These are phyloP conservation scores for Perizoma affinitatum DNA, from an alignment of 2,888 invertebrate species.

Conservation along the genomic window DNA sequence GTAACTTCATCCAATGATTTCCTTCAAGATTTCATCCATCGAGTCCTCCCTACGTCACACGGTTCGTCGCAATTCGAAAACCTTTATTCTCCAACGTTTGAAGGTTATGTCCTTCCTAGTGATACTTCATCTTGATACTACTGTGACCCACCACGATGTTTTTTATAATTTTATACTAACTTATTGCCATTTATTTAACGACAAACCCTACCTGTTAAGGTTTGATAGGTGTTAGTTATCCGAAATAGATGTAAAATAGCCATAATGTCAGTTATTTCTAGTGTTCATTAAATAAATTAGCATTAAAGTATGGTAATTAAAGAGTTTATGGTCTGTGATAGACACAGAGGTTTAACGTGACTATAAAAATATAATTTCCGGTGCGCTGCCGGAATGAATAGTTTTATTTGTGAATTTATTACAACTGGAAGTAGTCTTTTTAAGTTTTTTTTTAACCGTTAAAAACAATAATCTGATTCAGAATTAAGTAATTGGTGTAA, in stretches of 20 bases:
- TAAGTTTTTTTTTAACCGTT: too few relatives aligned
- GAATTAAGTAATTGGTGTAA: too few relatives aligned
- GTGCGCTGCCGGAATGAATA: constrained; percentile 10
- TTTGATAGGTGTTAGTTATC: constrained; percentile 10
- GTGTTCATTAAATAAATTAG: constrained; percentile 36
- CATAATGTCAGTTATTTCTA: constrained; percentile 15
- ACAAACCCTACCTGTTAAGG: constrained; percentile 1
- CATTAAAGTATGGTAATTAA: constrained; percentile 39
- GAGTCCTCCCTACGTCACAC: too few relatives aligned
- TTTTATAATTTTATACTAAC: background rate
- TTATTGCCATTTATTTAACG: background rate
- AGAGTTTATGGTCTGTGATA: constrained; percentile 35
- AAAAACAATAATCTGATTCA: too few relatives aligned
- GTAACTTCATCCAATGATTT: too few relatives aligned
- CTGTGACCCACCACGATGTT: background rate
- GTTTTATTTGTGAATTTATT: constrained; percentile 7
- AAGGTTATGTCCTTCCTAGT: too few relatives aligned
- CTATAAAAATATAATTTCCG: constrained; percentile 38
- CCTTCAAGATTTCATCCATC: too few relatives aligned
- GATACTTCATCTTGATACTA: too few relatives aligned
- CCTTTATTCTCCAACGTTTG: too few relatives aligned
- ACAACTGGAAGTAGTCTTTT: background rate
- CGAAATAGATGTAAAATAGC: constrained; percentile 21
- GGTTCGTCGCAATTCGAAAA: too few relatives aligned
- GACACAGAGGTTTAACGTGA: constrained; percentile 21